phyloP scores from a whole-genome alignment of 2,113 vertebrate species.

The Apodemus sylvaticus region DNA sequence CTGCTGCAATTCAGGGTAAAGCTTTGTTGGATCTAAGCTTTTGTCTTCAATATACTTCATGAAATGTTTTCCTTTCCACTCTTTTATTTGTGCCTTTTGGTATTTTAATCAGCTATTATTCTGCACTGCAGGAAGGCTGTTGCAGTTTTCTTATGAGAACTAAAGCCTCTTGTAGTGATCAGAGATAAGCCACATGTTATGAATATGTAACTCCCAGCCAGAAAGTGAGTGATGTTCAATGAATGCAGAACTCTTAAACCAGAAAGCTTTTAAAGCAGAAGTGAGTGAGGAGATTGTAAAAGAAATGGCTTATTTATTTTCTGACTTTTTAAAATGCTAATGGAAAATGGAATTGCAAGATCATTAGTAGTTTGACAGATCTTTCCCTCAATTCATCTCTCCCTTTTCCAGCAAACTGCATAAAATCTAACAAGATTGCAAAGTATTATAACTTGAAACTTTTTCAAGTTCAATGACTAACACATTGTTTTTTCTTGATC shows the following conservation, averaged over 20 bases:
- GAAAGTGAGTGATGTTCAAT: background rate
- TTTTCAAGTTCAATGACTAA: background rate
- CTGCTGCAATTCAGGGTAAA: background rate
- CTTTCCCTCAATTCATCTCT: background rate
- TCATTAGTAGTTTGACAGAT: background rate
- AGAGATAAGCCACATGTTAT: background rate
- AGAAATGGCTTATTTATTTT: conserved; percentile 6
- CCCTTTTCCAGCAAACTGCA: background rate
- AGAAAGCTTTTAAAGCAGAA: conserved; percentile 3
- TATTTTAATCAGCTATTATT: conserved; percentile 54
- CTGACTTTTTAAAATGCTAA: conserved; percentile 57
- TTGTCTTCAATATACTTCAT: background rate
- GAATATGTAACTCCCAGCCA: conserved; percentile 23
- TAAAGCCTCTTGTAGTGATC: background rate
- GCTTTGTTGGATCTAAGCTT: conserved; percentile 7
- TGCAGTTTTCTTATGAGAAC: background rate
- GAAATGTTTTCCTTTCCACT: conserved; percentile 4
- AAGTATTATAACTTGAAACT: background rate
- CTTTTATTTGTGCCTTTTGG: conserved; percentile 26
- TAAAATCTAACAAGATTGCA: background rate
- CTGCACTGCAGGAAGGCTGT: background rate
- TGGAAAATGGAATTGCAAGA: background rate
- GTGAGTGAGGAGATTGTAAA: background rate
- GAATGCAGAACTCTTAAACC: background rate
- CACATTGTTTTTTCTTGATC: background rate